phyloP scores from a whole-genome alignment of 1,140 invertebrate species.

The Scaptodrosophila lebanonensis region DNA sequence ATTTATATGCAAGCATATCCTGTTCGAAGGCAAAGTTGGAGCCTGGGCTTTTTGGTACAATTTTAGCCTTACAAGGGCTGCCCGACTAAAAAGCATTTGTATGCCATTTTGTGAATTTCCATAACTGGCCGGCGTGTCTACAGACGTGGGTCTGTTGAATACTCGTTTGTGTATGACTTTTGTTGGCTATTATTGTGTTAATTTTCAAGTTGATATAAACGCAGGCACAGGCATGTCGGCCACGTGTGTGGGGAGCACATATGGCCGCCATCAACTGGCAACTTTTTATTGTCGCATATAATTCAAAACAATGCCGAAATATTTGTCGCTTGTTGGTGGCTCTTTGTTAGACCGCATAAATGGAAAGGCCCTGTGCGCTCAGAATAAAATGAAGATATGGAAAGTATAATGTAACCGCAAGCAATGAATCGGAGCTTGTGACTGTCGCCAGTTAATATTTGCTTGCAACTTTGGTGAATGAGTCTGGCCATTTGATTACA shows the following conservation, averaged over 20 bases:
- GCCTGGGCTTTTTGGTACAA: no score
- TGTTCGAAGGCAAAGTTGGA: constrained; percentile 7
- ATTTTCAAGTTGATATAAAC: constrained; percentile 59
- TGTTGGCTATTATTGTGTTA: constrained; percentile 67
- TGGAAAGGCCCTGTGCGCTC: background rate
- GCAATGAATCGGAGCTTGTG: no score
- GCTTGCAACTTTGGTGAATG: no score
- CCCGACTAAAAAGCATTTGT: constrained; percentile 48
- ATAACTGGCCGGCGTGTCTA: constrained; percentile 36
- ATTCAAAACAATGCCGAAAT: constrained; percentile 61
- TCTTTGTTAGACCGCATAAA: constrained; percentile 35
- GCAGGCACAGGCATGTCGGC: background rate
- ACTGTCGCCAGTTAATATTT: no score
- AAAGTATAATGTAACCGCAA: no score
- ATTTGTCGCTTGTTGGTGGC: constrained; percentile 60
- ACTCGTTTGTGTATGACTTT: constrained; percentile 35
- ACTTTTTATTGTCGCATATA: constrained; percentile 57
- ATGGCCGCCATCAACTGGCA: constrained; percentile 64
- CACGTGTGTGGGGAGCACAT: constrained; percentile 33
- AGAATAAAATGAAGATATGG: background rate
- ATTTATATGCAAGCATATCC: constrained; percentile 71
- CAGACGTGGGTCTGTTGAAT: constrained; percentile 1
- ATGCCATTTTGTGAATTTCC: constrained; percentile 45
- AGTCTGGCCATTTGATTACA: no score
- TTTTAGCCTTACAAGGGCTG: no score